These are phyloP conservation scores for Chironomus striatipennis DNA, from an alignment of 1,140 invertebrate species.

Conservation along the genomic window DNA sequence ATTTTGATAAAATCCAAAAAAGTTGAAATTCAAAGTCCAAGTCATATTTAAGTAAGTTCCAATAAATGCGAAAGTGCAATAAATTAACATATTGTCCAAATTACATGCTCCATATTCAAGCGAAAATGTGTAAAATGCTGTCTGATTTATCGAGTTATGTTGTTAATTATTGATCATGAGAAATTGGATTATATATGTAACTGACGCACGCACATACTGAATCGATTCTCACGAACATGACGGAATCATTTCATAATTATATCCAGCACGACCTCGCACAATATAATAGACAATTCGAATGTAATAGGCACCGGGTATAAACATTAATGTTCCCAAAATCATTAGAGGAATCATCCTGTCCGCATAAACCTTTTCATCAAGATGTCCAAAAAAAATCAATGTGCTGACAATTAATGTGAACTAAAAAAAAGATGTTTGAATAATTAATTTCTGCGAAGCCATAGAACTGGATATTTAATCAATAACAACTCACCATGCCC, in stretches of 20 bases:
- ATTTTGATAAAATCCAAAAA: too few relatives aligned
- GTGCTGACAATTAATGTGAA: neutral
- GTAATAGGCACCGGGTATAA: neutral
- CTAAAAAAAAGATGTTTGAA: neutral
- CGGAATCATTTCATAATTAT: neutral
- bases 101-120: too few relatives aligned
- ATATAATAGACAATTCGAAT: neutral
- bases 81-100: too few relatives aligned
- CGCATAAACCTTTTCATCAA: neutral
- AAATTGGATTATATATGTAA: too few relatives aligned
- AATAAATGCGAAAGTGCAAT: too few relatives aligned
- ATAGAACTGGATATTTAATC: neutral
- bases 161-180: too few relatives aligned
- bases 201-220: too few relatives aligned
- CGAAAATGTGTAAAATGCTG: too few relatives aligned
- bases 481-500: neutral
- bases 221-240: neutral
- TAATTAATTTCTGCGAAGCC: constrained; percentile 6
- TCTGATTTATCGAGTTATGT: too few relatives aligned
- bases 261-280: neutral
- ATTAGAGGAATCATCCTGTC: neutral
- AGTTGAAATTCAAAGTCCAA: too few relatives aligned
- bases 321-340: constrained; percentile 11
- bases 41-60: too few relatives aligned
- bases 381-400: neutral